These are phyloP conservation scores for Morpho helenor DNA, from an alignment of 2,888 invertebrate species.

Conservation along the genomic window DNA sequence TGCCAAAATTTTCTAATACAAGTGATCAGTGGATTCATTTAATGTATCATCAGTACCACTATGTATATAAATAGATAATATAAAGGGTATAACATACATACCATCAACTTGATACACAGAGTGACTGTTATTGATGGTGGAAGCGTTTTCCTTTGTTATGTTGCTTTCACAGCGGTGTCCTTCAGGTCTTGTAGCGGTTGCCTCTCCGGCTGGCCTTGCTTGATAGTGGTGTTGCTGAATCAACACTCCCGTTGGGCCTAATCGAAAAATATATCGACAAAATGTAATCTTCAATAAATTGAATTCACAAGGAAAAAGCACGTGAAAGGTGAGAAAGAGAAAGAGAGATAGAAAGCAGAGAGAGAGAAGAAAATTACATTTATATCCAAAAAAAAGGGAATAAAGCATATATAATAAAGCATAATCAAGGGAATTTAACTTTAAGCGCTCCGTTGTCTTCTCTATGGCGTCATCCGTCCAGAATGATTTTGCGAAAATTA, in stretches of 20 bases:
- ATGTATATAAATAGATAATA: too few species aligned
- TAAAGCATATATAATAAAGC: too few species aligned
- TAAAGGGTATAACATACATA: slow-evolving; percentile 21
- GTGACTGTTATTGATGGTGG: slow-evolving; percentile 48
- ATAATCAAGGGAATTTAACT: too few species aligned
- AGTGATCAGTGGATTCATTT: too few species aligned
- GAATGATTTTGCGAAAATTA: too few species aligned
- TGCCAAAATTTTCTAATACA: too few species aligned
- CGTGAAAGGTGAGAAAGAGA: not conserved
- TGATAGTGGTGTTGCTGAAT: slow-evolving; percentile 97
- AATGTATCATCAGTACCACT: too few species aligned
- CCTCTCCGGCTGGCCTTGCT: slow-evolving; percentile 84
- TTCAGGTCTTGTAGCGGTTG: slow-evolving; percentile 23
- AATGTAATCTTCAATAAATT: not conserved
- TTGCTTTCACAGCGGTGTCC: slow-evolving; percentile 35
- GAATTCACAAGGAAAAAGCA: not conserved
- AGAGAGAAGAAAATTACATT: not conserved
- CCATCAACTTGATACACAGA: slow-evolving; percentile 69
- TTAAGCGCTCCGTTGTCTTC: too few species aligned
- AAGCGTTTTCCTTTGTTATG: slow-evolving; percentile 49
- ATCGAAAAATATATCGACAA: not conserved
- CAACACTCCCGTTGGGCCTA: slow-evolving; percentile 92
- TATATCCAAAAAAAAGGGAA: not conserved
- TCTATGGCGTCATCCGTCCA: too few species aligned
- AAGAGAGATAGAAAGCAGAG: too few species aligned